Evolutionary conservation across 1,140 invertebrate genomes (phyloP).

Genomic region (Pseudobourletiella spinata): DNA sequence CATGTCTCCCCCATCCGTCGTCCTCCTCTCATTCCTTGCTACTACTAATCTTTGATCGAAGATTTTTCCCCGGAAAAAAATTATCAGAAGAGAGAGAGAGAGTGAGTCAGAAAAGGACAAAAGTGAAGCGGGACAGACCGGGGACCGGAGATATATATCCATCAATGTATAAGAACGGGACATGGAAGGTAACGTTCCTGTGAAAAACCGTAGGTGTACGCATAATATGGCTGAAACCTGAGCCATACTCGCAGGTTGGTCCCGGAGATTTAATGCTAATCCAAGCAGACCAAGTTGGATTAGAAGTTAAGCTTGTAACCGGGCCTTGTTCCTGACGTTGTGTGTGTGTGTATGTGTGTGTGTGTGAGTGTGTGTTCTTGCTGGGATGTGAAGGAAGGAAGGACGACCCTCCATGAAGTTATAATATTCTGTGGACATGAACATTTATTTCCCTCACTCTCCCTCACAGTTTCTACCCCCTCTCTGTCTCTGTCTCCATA

Average conservation of each 20-base stretch:
- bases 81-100: no score
- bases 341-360: conserved; percentile 11
- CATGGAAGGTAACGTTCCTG: background rate
- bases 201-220: background rate
- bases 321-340: background rate
- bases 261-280: background rate
- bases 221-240: no score
- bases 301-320: background rate
- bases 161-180: background rate
- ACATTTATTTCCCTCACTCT: no score
- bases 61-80: no score
- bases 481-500: no score
- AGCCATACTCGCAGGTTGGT: no score
- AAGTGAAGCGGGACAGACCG: conserved; percentile 12
- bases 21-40: background rate
- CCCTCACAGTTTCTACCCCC: no score
- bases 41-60: background rate
- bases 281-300: background rate
- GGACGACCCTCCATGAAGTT: background rate
- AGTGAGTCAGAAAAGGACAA: no score
- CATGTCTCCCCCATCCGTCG: background rate
- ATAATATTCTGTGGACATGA: background rate
- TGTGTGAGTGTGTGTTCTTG: background rate
- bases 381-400: background rate
- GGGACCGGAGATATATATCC: background rate